A percentile compares a stretch with the other conserved stretches of the same genome.
Evolutionary conservation across 53 echinoderm and acorn worm species (phyloP).

Genomic region (Astropecten irregularis): DNA sequence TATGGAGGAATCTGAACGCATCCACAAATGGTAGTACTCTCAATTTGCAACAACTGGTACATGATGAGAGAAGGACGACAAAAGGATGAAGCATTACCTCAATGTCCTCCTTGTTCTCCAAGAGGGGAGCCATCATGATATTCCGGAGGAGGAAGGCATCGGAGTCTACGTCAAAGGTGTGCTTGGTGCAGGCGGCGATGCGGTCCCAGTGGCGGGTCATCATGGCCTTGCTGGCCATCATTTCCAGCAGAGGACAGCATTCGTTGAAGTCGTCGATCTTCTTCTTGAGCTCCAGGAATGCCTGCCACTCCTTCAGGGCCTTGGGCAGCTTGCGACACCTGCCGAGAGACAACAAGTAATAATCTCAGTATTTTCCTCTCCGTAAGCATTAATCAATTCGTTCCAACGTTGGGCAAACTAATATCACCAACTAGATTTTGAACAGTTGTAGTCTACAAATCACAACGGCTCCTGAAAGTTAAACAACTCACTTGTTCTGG

Average conservation of each 20-base stretch:
- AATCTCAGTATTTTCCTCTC: too few species aligned
- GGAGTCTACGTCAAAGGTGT: constrained; percentile 97
- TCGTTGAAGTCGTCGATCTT: constrained; percentile 99
- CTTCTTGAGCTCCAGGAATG: constrained; percentile 98
- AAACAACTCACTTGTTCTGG: constrained; percentile 92
- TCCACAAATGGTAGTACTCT: too few species aligned
- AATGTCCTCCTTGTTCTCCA: constrained; percentile 97
- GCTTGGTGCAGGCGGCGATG: constrained; percentile 81
- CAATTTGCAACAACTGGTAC: too few species aligned
- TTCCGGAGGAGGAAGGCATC: constrained; percentile 91
- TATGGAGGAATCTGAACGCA: too few species aligned
- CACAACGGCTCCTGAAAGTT: too few species aligned
- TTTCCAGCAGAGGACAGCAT: constrained; percentile 96
- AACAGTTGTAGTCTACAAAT: too few species aligned
- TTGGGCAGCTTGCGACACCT: constrained; percentile 98
- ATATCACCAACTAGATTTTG: too few species aligned
- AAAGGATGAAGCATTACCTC: constrained; percentile 90
- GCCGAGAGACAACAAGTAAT: background rate
- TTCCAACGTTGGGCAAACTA: too few species aligned
- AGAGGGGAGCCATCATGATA: constrained; percentile 97
- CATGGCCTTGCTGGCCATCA: constrained; percentile 99
- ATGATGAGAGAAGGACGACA: too few species aligned
- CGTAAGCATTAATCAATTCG: too few species aligned
- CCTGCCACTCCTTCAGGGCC: constrained; percentile 99
- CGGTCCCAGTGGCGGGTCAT: constrained; percentile 98